Evolutionary conservation across 2,888 invertebrate species (phyloP), one percentile per base, ranked within the genome.

Genomic region (Drosophila formosana): DNA sequence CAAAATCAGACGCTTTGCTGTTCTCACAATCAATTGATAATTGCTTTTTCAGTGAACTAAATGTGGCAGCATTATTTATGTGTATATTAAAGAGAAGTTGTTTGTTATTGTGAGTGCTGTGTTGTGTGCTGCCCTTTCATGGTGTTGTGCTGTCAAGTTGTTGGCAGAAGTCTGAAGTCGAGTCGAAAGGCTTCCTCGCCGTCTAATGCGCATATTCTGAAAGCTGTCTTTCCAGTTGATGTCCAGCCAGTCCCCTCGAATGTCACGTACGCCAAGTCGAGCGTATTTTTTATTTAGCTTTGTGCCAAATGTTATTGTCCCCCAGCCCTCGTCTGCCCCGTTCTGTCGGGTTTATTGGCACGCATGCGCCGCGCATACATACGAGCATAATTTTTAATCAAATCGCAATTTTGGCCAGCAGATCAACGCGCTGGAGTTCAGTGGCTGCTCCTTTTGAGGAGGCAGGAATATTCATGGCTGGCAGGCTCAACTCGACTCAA

Each of bases 171-270:
- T 5, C 41, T 25, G 18, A 34, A 47, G 37, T 63, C 53, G 30
- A 37, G n/a, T 11, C 37, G 13, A 67, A 79, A 79, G 52, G 47
- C 62, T 66, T 74, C 67, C 26, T 46, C 45, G 45, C 2, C 45
- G 9, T 85, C 85, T 85, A 82, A 84, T 88, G 85, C 75, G 78
- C 67, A 77, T 51, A 83, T 76, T 82, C 79, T 66, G 65, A 68
- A 53, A 60, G 69, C 58, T 61, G 62, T 67, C 41, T 77, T 11
- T 62, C 60, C 51, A 60, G 58, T 61, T 47, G 61, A 50, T 57
- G 72, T 52, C 47, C 61, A 53, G 65, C 39, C 25, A 46, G 62
- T 50, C 34, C 47, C 46, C 37, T 45, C 23, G 43, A 66, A 18
- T 66, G 75, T 78, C 75, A 75, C 71, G 76, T 77, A 79, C 66